Percentiles rank a stretch among this genome's conserved stretches.
Evolutionary conservation across 2,113 vertebrate species (phyloP).

Genomic region (Capra hircus): DNA sequence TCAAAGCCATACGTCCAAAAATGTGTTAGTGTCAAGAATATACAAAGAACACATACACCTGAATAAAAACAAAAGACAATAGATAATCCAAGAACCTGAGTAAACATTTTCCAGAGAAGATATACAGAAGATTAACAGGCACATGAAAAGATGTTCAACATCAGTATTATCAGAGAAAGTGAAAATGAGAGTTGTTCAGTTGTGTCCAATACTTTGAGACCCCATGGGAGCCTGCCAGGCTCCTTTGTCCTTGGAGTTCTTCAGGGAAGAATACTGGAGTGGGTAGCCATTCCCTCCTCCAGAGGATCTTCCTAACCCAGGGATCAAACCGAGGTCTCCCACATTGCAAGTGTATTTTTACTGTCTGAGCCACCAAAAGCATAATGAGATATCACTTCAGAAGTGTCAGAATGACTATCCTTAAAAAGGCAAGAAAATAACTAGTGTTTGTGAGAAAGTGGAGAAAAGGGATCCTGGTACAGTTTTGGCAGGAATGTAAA

Average conservation of each 20-base stretch:
- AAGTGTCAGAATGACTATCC: neutral
- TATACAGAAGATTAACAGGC: neutral
- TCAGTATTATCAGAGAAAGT: neutral
- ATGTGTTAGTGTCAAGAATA: neutral
- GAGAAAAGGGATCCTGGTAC: neutral
- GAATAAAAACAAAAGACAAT: neutral
- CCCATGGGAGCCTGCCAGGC: neutral
- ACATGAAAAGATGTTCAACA: neutral
- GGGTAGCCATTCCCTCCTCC: neutral
- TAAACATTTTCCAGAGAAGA: neutral
- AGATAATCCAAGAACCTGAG: neutral
- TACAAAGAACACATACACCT: neutral
- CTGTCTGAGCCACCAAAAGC: neutral
- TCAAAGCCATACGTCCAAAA: neutral
- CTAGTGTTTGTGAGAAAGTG: neutral
- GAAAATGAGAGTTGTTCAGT: neutral
- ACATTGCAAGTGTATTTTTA: neutral
- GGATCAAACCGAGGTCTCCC: neutral
- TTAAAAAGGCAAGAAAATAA: neutral
- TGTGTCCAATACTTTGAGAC: neutral
- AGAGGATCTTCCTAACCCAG: neutral
- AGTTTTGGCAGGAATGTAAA: neutral
- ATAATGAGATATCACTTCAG: neutral
- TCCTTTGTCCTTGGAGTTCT: neutral
- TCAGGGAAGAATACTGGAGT: neutral